phyloP scores from a whole-genome alignment of 2,888 invertebrate genomes.

The Apeira syringaria region DNA sequence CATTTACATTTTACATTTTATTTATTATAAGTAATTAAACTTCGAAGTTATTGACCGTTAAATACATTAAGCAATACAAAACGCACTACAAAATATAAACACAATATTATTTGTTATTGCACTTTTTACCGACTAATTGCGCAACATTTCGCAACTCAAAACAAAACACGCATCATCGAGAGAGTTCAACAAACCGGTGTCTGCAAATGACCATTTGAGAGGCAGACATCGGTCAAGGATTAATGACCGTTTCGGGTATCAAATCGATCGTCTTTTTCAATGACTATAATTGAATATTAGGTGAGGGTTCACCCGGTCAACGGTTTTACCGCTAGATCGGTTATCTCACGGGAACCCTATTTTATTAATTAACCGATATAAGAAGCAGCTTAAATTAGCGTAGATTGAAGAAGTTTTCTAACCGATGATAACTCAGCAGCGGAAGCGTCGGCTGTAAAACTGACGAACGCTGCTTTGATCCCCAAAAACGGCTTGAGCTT shows the following conservation, averaged over 20 bases:
- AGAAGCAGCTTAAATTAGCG: no score
- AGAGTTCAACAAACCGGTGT: slow-evolving; percentile 24
- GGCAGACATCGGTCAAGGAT: slow-evolving; percentile 24
- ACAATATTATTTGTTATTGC: slow-evolving; percentile 13
- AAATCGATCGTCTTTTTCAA: slow-evolving; percentile 5
- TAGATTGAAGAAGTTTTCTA: no score
- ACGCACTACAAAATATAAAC: not conserved
- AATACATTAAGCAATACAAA: not conserved
- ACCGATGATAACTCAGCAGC: no score
- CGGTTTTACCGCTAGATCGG: no score
- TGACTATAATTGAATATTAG: slow-evolving; percentile 6
- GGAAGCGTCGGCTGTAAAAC: no score
- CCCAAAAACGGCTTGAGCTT: no score
- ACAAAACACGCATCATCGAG: slow-evolving; percentile 14
- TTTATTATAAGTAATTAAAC: no score
- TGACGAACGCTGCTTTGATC: no score
- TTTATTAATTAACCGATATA: no score
- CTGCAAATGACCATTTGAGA: slow-evolving; percentile 8
- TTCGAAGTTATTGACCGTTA: not conserved
- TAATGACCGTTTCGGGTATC: slow-evolving; percentile 21
- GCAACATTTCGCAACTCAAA: slow-evolving; percentile 29
- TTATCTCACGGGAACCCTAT: no score
- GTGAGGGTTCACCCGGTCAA: no score
- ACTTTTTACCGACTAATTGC: slow-evolving; percentile 24
- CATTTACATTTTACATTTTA: no score